Evolutionary conservation across 2,797 vertebrate species (phyloP).

Genomic region (Miichthys miiuy): DNA sequence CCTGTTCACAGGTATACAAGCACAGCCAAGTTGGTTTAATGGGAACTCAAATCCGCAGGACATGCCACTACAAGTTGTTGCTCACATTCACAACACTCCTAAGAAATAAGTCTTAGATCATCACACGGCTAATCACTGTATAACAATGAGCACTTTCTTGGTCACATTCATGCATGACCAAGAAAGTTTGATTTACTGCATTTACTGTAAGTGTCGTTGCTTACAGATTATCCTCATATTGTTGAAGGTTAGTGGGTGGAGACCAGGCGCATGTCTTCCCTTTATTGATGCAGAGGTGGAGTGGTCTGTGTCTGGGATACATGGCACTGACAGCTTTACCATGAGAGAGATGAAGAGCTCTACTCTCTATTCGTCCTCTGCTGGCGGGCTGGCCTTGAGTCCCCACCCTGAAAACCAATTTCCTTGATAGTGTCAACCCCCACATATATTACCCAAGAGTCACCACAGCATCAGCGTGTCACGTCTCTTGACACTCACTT

Average conservation of each 20-base stretch:
- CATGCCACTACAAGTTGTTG: conserved; percentile 11
- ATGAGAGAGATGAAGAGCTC: conserved; percentile 66
- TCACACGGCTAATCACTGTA: neutral
- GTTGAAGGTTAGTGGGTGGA: conserved; percentile 10
- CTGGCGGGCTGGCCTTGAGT: conserved; percentile 70
- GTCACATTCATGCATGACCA: neutral
- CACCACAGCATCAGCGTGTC: conserved; percentile 41
- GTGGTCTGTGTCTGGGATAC: conserved; percentile 35
- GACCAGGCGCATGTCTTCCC: conserved; percentile 6
- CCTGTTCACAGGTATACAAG: neutral
- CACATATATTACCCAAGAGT: conserved; percentile 65
- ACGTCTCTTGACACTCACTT: conserved; percentile 47
- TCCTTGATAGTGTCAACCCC: conserved; percentile 62
- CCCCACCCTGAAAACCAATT: conserved; percentile 73
- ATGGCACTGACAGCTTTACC: conserved; percentile 62
- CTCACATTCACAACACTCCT: neutral
- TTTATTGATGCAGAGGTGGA: conserved; percentile 35
- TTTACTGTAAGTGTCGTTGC: neutral
- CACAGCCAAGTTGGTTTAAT: neutral
- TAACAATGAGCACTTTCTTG: neutral
- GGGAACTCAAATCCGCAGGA: neutral
- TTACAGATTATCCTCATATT: conserved; percentile 1
- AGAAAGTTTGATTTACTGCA: neutral
- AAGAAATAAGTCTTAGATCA: neutral
- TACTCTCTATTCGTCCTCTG: conserved; percentile 48